A percentile compares a stretch with the other conserved stretches of the same genome.
phyloP scores from a whole-genome alignment of 2,888 invertebrate genomes.

The Chrysina gloriosa region DNA sequence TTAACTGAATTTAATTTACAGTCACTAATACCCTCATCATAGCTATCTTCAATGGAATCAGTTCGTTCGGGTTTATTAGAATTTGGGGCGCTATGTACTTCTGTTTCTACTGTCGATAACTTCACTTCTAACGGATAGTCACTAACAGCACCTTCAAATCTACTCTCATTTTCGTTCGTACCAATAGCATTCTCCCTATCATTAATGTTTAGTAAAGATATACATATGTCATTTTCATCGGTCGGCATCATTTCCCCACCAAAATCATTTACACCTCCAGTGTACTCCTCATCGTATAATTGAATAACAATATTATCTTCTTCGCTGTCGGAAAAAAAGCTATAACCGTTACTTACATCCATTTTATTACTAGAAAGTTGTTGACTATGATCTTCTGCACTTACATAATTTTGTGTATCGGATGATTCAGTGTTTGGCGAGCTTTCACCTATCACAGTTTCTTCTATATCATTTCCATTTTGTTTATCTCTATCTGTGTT shows the following conservation, averaged over 20 bases:
- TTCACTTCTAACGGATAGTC: too few relatives aligned
- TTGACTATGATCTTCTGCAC: not conserved
- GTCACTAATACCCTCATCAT: slow-evolving; percentile 55
- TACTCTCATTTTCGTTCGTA: too few relatives aligned
- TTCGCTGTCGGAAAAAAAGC: not conserved
- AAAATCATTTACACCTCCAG: slow-evolving; percentile 15
- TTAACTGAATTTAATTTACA: slow-evolving; percentile 36
- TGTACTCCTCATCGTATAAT: slow-evolving; percentile 10
- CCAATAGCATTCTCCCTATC: too few relatives aligned
- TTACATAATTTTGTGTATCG: slow-evolving; percentile 15
- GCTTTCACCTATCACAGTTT: not conserved
- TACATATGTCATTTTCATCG: not conserved
- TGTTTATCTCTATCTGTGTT: not conserved
- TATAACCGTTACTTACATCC: not conserved
- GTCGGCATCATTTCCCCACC: not conserved
- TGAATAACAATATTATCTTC: slow-evolving; percentile 7
- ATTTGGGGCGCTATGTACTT: too few relatives aligned
- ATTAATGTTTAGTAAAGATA: too few relatives aligned
- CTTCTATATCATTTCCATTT: not conserved
- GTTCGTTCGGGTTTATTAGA: too few relatives aligned
- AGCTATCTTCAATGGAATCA: not conserved
- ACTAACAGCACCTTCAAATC: too few relatives aligned
- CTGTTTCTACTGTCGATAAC: too few relatives aligned
- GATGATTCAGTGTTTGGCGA: not conserved
- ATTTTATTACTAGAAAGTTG: not conserved